Evolutionary conservation across 2,113 vertebrate species (phyloP), one percentile per base, ranked within the genome.

Genomic region (Rhea pennata): DNA sequence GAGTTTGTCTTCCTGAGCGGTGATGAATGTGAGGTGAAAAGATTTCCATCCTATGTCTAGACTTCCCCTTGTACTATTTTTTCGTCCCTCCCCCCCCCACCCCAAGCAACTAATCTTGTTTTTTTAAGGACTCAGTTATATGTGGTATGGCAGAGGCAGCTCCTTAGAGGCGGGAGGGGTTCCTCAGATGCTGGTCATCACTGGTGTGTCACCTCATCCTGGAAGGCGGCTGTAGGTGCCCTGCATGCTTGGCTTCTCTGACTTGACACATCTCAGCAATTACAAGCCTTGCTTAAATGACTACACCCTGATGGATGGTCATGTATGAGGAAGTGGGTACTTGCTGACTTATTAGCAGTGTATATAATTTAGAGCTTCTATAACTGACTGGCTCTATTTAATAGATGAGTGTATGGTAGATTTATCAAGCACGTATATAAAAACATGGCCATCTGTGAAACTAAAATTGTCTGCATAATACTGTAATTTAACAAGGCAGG

Each of bases 401-500:
- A n/a, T 58, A 50, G 92, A 82, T 77, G 91, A 88, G 64, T 46
- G n/a, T 31, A 5, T 36, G 36, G 56, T 82, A 64, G 64, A 56
- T 93, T 83, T 90, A 83, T 95, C 73, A 80, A 84, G 84, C 56
- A 21, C 44, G 54, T 64, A 2, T 61, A 5, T 31, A 59, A 69
- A 59, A 91, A 12, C 58, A 2, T 14, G 53, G 64, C 81, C 51
- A 7, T 64, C 3, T 88, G 75, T 92, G 91, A 79, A 78, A 83
- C 80, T 36, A 93, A 87, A 77, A 71, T 71, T 91, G 77, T 71
- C 81, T 94, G 78, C 67, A 19, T 73, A 79, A 66, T 67, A 24
- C 65, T 80, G 29, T 93, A 84, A 88, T 84, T 85, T 67, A 81
- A 54, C 44, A 17, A 87, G 87, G 88, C 92, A 93, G 93, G 69